A percentile compares a stretch with the other conserved stretches of the same genome.
Conservation (phyloP, 2,888 invertebrate genomes). For the Spisula solida region DNA sequence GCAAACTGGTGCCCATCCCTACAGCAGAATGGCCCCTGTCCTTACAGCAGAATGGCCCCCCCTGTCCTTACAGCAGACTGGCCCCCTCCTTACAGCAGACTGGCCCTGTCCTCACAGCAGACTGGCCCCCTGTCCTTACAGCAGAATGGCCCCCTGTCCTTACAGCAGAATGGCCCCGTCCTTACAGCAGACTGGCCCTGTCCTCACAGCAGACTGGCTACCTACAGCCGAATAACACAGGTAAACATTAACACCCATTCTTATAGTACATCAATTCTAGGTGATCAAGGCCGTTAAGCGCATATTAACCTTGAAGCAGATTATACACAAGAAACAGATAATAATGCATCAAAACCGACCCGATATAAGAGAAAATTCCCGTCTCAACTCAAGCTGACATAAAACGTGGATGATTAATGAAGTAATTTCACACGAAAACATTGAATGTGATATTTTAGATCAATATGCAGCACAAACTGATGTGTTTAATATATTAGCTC, state of each 20-base stretch:
- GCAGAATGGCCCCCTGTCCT: not conserved
- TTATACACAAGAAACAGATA: not conserved
- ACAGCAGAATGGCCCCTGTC: too few relatives aligned
- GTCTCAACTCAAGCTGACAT: not conserved
- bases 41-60: too few relatives aligned
- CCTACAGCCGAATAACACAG: too few relatives aligned
- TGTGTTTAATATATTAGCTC: not conserved
- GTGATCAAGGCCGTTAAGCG: not conserved
- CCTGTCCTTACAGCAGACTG: too few relatives aligned
- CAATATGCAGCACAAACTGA: not conserved
- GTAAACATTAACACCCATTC: not conserved
- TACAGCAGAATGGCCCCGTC: not conserved
- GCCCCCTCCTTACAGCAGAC: too few relatives aligned
- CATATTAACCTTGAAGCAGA: slow-evolving; percentile 12
- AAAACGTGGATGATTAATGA: not conserved
- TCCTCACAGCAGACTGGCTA: too few relatives aligned
- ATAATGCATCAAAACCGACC: not conserved
- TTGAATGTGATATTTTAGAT: not conserved
- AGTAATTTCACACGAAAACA: not conserved
- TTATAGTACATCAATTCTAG: not conserved
- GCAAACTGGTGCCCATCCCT: not conserved
- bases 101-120: too few relatives aligned
- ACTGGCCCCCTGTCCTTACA: too few relatives aligned
- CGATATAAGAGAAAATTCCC: too few relatives aligned
- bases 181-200: too few relatives aligned